Percentiles rank a stretch among this genome's conserved stretches.
These are phyloP conservation scores for Lordiphosa clarofinis DNA, from an alignment of 1,140 invertebrate species.

Conservation along the genomic window DNA sequence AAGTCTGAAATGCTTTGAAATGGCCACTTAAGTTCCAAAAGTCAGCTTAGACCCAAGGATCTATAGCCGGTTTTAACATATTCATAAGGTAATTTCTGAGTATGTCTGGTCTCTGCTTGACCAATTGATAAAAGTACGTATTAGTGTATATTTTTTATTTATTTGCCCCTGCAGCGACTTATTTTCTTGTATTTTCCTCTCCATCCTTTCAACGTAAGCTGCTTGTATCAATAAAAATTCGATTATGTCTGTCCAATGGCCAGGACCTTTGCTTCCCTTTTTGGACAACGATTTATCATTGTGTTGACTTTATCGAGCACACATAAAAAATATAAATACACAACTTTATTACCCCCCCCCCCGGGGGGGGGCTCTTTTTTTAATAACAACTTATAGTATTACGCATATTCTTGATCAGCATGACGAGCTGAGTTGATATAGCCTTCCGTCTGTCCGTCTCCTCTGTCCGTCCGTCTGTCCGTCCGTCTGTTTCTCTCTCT, in stretches of 20 bases:
- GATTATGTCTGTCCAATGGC: slow-evolving; percentile 49
- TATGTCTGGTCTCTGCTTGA: slow-evolving; percentile 15
- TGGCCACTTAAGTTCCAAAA: slow-evolving; percentile 21
- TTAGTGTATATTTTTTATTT: slow-evolving; percentile 71
- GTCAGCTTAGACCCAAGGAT: slow-evolving; percentile 22
- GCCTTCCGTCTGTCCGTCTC: too few relatives aligned
- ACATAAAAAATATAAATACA: slow-evolving; percentile 24
- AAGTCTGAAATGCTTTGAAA: slow-evolving; percentile 8
- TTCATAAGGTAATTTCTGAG: slow-evolving; percentile 59
- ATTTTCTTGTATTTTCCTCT: slow-evolving; percentile 17
- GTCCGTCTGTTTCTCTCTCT: too few relatives aligned
- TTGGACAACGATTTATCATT: slow-evolving; percentile 65
- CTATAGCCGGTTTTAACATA: slow-evolving; percentile 46
- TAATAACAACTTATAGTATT: too few relatives aligned
- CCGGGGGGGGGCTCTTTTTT: too few relatives aligned
- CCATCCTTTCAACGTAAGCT: slow-evolving; percentile 73
- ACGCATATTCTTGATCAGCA: too few relatives aligned
- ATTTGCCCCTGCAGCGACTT: slow-evolving; percentile 48
- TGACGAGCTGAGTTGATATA: too few relatives aligned
- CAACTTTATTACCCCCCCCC: too few relatives aligned
- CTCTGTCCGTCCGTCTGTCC: too few relatives aligned
- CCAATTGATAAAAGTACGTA: slow-evolving; percentile 71
- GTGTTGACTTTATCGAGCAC: slow-evolving; percentile 67
- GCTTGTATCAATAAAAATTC: slow-evolving; percentile 79
- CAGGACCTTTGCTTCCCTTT: slow-evolving; percentile 21